Evolutionary conservation across 2,113 vertebrate species (phyloP).

Genomic region (Melanotaenia duboulayi): DNA sequence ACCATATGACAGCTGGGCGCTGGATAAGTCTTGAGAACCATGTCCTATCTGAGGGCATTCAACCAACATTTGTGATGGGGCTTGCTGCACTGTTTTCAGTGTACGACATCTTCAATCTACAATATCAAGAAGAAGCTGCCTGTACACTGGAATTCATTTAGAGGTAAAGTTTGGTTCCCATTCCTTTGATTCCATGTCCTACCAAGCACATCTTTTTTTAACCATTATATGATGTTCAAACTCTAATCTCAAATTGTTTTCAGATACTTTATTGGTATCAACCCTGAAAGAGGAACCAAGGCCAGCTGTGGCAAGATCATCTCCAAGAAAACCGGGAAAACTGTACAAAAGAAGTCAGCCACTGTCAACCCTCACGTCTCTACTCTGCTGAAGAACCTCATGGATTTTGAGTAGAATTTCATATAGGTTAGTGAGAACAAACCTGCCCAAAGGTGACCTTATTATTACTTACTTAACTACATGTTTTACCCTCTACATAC

Average conservation of each 20-base stretch:
- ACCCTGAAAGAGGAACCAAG: background rate
- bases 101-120: background rate
- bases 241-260: background rate
- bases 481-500: no score
- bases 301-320: background rate
- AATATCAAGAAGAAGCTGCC: background rate
- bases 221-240: no score
- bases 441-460: no score
- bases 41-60: background rate
- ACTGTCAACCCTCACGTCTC: no score
- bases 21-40: background rate
- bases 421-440: background rate
- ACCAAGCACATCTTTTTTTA: background rate
- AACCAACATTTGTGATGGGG: background rate
- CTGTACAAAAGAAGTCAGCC: no score
- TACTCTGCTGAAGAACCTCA: no score
- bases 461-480: no score
- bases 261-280: background rate
- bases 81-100: background rate
- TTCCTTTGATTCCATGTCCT: background rate
- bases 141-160: background rate
- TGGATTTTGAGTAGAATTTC: background rate
- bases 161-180: background rate
- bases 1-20: background rate
- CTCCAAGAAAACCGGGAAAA: no score